Conservation (phyloP, 2,797 vertebrate genomes). For the Cirrhinus molitorella region DNA sequence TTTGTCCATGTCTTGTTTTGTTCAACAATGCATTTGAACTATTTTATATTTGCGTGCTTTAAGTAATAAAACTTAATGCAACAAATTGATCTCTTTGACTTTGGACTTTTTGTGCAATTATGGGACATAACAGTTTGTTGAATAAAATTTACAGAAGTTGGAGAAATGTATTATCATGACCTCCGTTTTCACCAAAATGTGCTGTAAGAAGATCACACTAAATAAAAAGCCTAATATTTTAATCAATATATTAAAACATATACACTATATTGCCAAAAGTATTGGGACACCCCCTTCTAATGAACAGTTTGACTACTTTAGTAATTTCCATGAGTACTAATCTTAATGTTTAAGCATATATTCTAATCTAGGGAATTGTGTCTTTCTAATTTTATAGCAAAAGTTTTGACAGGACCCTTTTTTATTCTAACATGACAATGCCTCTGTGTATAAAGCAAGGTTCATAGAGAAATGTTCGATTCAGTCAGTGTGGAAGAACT, state of each 20-base stretch:
- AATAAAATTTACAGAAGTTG: neutral
- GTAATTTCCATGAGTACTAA: too few species aligned
- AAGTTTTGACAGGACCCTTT: too few species aligned
- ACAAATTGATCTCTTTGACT: neutral
- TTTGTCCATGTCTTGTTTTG: neutral
- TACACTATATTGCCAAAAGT: too few species aligned
- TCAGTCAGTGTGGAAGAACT: too few species aligned
- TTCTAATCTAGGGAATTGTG: too few species aligned
- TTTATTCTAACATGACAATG: too few species aligned
- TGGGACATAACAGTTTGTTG: neutral
- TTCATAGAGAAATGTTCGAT: too few species aligned
- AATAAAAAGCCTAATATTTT: neutral
- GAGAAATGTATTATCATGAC: neutral
- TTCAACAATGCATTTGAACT: neutral
- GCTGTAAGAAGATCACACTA: neutral
- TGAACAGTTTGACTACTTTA: too few species aligned
- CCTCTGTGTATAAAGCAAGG: too few species aligned
- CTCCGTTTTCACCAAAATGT: neutral
- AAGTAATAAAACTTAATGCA: conserved; percentile 36
- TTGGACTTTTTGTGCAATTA: neutral
- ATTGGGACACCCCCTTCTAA: too few species aligned
- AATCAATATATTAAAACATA: neutral
- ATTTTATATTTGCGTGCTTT: conserved; percentile 47
- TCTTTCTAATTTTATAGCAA: too few species aligned
- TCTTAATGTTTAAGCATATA: too few species aligned